Percentiles rank a stretch among this genome's conserved stretches.
These are phyloP conservation scores for Phrynosoma blainvillii DNA, from an alignment of 2,113 vertebrate species.

Conservation along the genomic window DNA sequence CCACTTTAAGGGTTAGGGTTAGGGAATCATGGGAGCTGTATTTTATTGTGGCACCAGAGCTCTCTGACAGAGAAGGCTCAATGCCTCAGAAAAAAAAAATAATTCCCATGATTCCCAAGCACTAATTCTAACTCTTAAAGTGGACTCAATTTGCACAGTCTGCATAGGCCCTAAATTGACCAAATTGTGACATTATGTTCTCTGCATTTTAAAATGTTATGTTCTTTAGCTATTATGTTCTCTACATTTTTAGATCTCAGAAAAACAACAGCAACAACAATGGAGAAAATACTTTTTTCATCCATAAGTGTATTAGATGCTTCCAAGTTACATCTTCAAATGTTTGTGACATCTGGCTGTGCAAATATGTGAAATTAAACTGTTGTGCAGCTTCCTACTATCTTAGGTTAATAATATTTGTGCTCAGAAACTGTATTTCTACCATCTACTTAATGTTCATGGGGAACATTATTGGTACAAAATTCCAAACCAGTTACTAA, in stretches of 20 bases:
- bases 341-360: background rate
- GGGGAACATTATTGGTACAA: background rate
- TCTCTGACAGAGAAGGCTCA: too few relatives aligned
- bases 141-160: too few relatives aligned
- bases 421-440: background rate
- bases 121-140: too few relatives aligned
- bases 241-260: background rate
- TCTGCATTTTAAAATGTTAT: too few relatives aligned
- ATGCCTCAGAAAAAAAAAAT: too few relatives aligned
- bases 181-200: too few relatives aligned
- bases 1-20: too few relatives aligned
- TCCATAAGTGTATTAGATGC: background rate
- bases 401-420: background rate
- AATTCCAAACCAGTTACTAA: background rate
- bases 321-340: background rate
- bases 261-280: too few relatives aligned
- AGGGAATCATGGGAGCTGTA: too few relatives aligned
- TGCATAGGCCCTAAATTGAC: too few relatives aligned
- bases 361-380: slow-evolving; percentile 5
- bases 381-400: background rate
- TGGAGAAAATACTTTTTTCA: background rate
- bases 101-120: too few relatives aligned
- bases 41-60: too few relatives aligned
- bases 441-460: background rate
- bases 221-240: background rate